Evolutionary conservation across 37 sponge, comb jelly and placozoan genomes (phyloP).

Genomic region (Axinella damicornis): DNA sequence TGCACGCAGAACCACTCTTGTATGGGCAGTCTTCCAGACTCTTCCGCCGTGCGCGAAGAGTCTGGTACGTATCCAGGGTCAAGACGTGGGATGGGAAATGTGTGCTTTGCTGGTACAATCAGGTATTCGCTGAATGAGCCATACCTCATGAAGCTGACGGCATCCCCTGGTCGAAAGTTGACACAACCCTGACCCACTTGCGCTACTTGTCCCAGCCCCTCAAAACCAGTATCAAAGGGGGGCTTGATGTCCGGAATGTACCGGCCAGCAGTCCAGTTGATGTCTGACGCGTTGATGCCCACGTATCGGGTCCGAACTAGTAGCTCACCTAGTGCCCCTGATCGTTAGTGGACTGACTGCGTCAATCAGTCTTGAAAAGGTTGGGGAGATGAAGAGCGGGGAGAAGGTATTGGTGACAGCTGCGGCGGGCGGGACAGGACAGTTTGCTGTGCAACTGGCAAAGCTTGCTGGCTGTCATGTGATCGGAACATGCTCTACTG

Average conservation of each 20-base stretch:
- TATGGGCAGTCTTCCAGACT: no score
- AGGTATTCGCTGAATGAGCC: conserved; percentile 74
- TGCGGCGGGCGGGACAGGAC: conserved; percentile 89
- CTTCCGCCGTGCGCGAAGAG: no score
- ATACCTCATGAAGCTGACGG: conserved; percentile 44
- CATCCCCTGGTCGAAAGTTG: conserved; percentile 49
- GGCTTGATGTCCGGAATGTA: conserved; percentile 57
- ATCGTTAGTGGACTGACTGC: conserved; percentile 79
- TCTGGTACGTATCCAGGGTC: conserved; percentile 61
- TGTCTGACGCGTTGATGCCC: conserved; percentile 85
- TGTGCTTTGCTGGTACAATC: conserved; percentile 34
- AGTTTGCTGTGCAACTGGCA: conserved; percentile 89
- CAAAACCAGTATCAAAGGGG: conserved; percentile 77
- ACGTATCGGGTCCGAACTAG: conserved; percentile 59
- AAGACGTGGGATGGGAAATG: conserved; percentile 55
- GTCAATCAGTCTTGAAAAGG: conserved; percentile 64
- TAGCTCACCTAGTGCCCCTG: no score
- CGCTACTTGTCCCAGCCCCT: conserved; percentile 67
- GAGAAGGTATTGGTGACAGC: conserved; percentile 78
- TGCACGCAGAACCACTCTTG: no score
- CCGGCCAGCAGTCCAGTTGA: conserved; percentile 83
- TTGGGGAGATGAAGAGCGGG: conserved; percentile 56
- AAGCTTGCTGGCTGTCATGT: conserved; percentile 86
- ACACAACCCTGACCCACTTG: conserved; percentile 41
- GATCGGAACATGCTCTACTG: conserved; percentile 84